Evolutionary conservation across 2,888 invertebrate species (phyloP), one percentile per base, ranked within the genome.

Genomic region (Caradrina clavipalpis): DNA sequence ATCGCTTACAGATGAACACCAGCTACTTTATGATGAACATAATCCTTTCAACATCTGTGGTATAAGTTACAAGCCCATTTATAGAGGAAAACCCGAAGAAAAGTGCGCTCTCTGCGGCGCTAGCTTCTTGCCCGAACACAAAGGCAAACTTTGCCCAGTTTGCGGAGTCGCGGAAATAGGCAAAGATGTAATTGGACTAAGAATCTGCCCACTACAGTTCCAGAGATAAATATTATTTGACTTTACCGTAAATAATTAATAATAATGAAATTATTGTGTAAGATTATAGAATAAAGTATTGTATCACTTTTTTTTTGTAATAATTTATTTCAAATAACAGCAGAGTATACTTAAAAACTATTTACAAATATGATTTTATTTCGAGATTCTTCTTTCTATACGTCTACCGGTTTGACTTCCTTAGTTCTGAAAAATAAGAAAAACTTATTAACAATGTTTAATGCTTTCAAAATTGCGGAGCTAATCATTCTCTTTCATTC

Each of bases 1-100:
- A 78, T 99, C 98, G 82, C 98, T 98, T 0, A 97, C 97, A 1
- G 99, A 99, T 89, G 98, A 99, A 88, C 97, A 99, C 81, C 97
- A 98, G 84, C 91, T 99, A 64, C 96, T 97, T 0, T 99, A 99
- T 88, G 99, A 99, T 86, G 99, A 99, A 89, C 99, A 99, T 90
- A 99, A 99, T 95, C 99, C 99, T 0, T 99, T 99, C 93, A 97
- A 97, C 69, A 96, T 99, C 53, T 99, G 99, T 91, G 99, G 98
- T 0, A 97, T 97, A 45, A 98, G 98, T 31, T 99, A 98, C 93
- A 98, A 97, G 57, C 99, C 99, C 0, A 98, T 99, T 70, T 99
- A 99, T 89, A 97, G 98, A 87, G 99, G 99, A 31, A 99, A 99
- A 87, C 98, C 99, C 0, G 99, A 99, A 89, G 98, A 98, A 55